phyloP scores from a whole-genome alignment of 2,888 invertebrate species.

The Megamerina dolium region DNA sequence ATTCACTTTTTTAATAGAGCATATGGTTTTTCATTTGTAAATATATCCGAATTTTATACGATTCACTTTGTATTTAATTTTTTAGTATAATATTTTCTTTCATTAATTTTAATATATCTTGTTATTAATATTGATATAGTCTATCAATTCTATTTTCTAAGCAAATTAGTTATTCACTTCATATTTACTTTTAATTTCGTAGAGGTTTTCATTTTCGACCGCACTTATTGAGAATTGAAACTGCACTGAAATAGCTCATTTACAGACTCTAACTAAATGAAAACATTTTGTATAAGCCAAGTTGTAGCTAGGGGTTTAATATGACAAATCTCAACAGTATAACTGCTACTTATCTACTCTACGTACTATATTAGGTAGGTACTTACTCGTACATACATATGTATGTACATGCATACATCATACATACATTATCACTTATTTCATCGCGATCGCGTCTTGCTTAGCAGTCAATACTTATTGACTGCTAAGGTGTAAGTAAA shows the following conservation, averaged over 20 bases:
- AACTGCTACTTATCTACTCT: slow-evolving; percentile 6
- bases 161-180: slow-evolving; percentile 1
- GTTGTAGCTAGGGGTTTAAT: neutral
- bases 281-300: slow-evolving; percentile 19
- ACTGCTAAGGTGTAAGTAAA: no score
- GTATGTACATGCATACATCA: no score
- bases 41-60: neutral
- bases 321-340: slow-evolving; percentile 1
- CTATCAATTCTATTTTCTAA: slow-evolving; percentile 1
- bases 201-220: slow-evolving; percentile 20
- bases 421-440: no score
- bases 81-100: slow-evolving; percentile 1
- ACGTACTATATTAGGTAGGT: no score
- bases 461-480: no score
- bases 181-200: slow-evolving; percentile 1
- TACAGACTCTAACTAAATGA: slow-evolving; percentile 7
- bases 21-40: no score
- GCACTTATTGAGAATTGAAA: slow-evolving; percentile 21
- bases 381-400: no score
- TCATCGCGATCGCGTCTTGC: no score
- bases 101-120: neutral
- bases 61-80: neutral
- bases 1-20: no score
- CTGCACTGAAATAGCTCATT: slow-evolving; percentile 21
- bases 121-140: neutral